Conservation (phyloP, 2,113 vertebrate genomes). For the Phaethon lepturus region DNA sequence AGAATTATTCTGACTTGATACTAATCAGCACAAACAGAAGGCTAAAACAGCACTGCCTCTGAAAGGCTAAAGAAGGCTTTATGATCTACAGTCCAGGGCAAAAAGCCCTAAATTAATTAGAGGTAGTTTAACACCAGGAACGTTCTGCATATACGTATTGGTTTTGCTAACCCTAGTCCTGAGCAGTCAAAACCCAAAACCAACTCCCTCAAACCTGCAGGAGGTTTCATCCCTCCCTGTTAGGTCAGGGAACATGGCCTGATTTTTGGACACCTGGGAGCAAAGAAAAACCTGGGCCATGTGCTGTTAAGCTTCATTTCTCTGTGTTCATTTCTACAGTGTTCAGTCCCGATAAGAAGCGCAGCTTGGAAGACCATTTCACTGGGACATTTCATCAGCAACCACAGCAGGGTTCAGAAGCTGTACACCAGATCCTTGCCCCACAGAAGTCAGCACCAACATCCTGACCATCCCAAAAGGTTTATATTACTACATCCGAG, state of each 20-base stretch:
- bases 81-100: neutral
- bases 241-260: neutral
- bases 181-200: neutral
- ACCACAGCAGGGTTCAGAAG: neutral
- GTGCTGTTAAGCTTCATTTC: neutral
- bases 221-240: neutral
- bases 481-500: neutral
- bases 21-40: slow-evolving; percentile 13
- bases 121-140: neutral
- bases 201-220: neutral
- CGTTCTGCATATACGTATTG: neutral
- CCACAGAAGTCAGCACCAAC: neutral
- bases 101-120: neutral
- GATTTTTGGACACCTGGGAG: neutral
- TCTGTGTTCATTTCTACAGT: neutral
- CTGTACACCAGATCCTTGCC: neutral
- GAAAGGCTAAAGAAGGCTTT: neutral
- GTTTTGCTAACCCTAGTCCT: neutral
- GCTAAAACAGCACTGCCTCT: neutral
- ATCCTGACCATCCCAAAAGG: neutral
- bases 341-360: neutral
- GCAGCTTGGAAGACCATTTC: neutral
- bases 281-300: neutral
- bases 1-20: slow-evolving; percentile 41
- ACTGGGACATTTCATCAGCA: neutral